Evolutionary conservation across 2,113 vertebrate genomes (phyloP).

Genomic region (Phoenicopterus ruber): DNA sequence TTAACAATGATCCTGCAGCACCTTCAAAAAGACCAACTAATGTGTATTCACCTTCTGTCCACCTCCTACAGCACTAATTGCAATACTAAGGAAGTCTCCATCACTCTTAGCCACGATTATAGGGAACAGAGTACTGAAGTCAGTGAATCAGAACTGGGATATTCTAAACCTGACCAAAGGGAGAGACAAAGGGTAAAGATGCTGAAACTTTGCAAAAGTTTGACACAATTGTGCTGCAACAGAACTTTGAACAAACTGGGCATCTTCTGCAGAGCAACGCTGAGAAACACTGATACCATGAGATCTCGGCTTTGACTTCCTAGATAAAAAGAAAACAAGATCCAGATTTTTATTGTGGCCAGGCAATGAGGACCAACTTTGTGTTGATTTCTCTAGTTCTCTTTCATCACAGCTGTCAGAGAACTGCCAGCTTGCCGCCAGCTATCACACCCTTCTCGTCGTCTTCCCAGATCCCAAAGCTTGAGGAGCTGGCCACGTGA

Average conservation of each 20-base stretch:
- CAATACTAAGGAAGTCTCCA: not conserved
- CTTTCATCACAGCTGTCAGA: not conserved
- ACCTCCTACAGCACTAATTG: not conserved
- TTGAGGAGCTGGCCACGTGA: not conserved
- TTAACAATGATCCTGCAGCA: constrained; percentile 1
- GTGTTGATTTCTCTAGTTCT: not conserved
- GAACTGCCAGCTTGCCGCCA: not conserved
- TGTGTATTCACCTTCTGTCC: not conserved
- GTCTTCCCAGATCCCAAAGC: not conserved
- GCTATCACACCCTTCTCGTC: not conserved
- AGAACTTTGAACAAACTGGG: not conserved
- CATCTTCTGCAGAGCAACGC: not conserved
- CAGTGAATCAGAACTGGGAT: not conserved
- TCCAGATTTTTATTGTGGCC: not conserved
- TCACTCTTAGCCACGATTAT: not conserved
- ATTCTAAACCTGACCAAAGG: not conserved
- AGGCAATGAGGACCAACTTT: not conserved
- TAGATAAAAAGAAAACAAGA: not conserved
- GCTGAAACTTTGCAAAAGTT: not conserved
- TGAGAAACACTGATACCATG: not conserved
- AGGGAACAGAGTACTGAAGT: not conserved
- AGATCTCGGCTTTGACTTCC: not conserved
- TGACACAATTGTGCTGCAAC: not conserved
- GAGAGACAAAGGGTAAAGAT: not conserved
- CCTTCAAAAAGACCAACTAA: not conserved